Conservation (phyloP, 1,140 invertebrate genomes). For the Cydia pomonella region DNA sequence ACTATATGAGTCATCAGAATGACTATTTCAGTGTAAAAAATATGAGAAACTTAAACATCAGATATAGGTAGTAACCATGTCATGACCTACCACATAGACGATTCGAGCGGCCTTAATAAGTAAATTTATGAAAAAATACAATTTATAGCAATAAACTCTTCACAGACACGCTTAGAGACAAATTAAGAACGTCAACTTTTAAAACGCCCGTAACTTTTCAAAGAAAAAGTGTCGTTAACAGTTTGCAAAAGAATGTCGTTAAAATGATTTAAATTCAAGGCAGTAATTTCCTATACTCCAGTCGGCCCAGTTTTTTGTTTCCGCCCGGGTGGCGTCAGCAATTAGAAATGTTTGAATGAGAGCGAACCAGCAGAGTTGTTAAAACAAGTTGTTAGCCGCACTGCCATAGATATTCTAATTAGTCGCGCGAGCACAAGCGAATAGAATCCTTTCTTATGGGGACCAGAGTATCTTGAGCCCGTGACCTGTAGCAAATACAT, state of each 20-base stretch:
- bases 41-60: no score
- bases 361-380: conserved; percentile 39
- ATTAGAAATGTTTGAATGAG: conserved; percentile 47
- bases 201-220: conserved; percentile 2
- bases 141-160: neutral
- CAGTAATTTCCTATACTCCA: conserved; percentile 33
- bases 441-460: neutral
- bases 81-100: no score
- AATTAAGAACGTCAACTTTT: conserved; percentile 13
- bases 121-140: neutral
- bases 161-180: neutral
- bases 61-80: no score
- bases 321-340: conserved; percentile 40
- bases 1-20: no score
- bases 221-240: conserved; percentile 21
- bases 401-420: neutral
- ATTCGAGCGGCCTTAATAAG: neutral
- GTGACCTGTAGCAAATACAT: no score
- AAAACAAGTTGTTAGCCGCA: conserved; percentile 43
- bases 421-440: neutral
- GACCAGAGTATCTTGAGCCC: no score
- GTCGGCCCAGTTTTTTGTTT: conserved; percentile 47
- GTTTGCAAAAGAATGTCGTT: conserved; percentile 24
- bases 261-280: conserved; percentile 24
- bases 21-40: no score